Base-by-base conservation (phyloP, 2,888 invertebrate species). In the Metallyticus violacea region DNA sequence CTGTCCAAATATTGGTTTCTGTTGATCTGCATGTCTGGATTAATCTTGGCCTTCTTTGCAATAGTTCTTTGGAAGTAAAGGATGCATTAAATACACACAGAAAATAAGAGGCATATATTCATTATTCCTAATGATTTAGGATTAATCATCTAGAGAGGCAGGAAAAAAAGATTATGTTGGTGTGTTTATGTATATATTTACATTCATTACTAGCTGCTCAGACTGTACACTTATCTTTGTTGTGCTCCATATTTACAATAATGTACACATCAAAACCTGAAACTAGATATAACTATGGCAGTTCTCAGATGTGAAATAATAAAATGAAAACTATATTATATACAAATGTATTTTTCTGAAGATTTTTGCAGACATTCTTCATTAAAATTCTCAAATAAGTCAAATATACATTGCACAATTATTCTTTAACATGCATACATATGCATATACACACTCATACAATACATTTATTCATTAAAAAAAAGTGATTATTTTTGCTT, bases 1-100 rank as follows among this genome's bases (percentile, higher is more conserved):
- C 86, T 93, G 15, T 91, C 91, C 88, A 93, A 92, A 88, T 93
- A 93, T 90, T 92, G 92, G 92, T 89, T 93, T 7, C 26, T 27
- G 4, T 7, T 40, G 0, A 40, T 85, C 6, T 30, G 79, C n/a
- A 4, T 79, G 7, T 85, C 40, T 27, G 85, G 85, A n/a, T 26
- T 85, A 28, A 0, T 79, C 3, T 15, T 83, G 29, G 77, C 83
- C 25, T 27, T 77, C 7, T 83, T 27, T 62, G 1, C 15, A 15
- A 15, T 62, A 15, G 40, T 62, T 62, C 15, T 62, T 62, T 62
- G 40, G 40, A 15, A 62, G 22, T 62, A 62, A 40, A 62, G 15
- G 40, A 15, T 22, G 4, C 15, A n/a, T n/a, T n/a, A 83, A 82
- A 82, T 76, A 82, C 25, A 27, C 76, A 77, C 83, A 77, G 77